Evolutionary conservation across 2,113 vertebrate species (phyloP).

Genomic region (Thalassarche chlororhynchos): DNA sequence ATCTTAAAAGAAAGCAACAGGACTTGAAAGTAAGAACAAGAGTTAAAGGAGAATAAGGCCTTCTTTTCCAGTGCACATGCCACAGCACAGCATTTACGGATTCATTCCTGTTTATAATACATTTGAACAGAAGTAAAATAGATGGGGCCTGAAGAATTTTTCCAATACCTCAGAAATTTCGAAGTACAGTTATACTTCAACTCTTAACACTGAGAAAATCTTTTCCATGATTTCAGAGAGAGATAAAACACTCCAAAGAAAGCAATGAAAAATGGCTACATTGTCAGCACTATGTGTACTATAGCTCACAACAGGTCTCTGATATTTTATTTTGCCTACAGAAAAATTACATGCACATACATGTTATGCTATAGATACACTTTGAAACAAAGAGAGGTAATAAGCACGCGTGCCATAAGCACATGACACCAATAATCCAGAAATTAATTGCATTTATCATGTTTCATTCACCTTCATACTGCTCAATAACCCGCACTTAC

Average conservation of each 20-base stretch:
- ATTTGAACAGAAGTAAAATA: background rate
- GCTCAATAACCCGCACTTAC: background rate
- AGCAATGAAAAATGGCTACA: background rate
- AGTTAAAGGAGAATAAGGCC: background rate
- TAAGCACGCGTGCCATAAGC: background rate
- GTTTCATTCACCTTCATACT: background rate
- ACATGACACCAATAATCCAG: background rate
- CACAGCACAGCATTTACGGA: background rate
- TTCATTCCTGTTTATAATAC: background rate
- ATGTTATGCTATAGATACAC: rapidly evolving
- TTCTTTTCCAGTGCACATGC: background rate
- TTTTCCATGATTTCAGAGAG: background rate
- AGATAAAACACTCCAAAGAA: background rate
- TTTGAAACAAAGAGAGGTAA: background rate
- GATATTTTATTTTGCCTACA: background rate
- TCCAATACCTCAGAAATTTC: background rate
- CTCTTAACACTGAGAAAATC: background rate
- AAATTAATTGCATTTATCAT: background rate
- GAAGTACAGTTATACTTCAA: background rate
- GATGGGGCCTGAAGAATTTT: background rate
- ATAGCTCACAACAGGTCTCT: background rate
- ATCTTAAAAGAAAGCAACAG: background rate
- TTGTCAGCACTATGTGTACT: rapidly evolving
- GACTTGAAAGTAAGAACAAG: background rate
- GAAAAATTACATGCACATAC: background rate